Base-by-base conservation (phyloP, 23 tunicate species). In the Styela plicata region DNA sequence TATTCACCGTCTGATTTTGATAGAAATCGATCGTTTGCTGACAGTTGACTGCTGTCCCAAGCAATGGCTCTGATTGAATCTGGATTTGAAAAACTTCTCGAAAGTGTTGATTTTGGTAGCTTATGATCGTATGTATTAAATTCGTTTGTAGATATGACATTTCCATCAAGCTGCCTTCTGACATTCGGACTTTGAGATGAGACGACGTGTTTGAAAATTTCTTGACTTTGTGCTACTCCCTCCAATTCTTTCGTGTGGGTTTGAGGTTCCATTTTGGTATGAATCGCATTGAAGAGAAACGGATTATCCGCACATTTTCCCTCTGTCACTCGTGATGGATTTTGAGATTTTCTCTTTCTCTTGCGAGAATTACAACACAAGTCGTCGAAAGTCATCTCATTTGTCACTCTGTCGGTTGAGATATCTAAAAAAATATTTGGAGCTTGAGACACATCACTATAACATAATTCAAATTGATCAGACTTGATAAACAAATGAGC, bases 291-390 rank as follows among this genome's bases (percentile, higher is more conserved):
- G n/a, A n/a, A n/a, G n/a, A n/a, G n/a, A n/a, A n/a, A n/a, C n/a
- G n/a, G n/a, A n/a, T n/a, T n/a, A 44, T 44, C 57, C 57, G 10
- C 57, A 44, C 7, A 44, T 44, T 44, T 44, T 28, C 36, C 29
- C 36, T 71, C 77, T 36, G 77, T 18, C 36, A 71, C 77, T 13
- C 77, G 77, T 31, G 77, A 71, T 5, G 77, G 77, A 71, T 71
- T 27, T 17, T 71, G 77, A 3, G 77, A 71, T 34, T 71, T 71
- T 71, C 77, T 33, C 29, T 71, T 71, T 30, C 77, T 34, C 17
- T 32, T 71, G 5, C 77, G 34, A 3, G 36, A 71, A 32, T 44
- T 44, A 13, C 57, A 44, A 44, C 57, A 44, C 13, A 44, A 44
- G 7, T 44, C 57, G 7, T 44, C 57, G 13, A 44, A 44, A 44